Base-by-base conservation (phyloP, 1,140 invertebrate genomes). In the Hyposmocoma kahamanoa region DNA sequence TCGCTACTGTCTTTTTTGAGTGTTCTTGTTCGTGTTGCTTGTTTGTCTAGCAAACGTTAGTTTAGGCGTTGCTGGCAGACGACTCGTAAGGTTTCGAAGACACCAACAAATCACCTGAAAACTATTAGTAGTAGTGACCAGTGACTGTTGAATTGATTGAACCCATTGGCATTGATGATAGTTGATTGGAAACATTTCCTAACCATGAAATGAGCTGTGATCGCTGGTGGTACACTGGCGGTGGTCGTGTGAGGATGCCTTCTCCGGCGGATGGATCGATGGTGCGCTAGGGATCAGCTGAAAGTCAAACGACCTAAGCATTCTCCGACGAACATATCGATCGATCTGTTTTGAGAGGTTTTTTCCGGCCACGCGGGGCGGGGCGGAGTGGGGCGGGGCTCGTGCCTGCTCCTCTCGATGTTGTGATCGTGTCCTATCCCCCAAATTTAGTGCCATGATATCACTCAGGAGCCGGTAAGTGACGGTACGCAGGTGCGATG, bases 301-400 rank as follows among this genome's bases (percentile, higher is more conserved):
- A 36, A 36, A 36, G 32, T 36, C n/a, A 36, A 67, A 32, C 32
- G 13, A 2, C 15, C 11, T 53, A 62, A 70, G 74, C 73, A 67
- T 61, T 62, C 63, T 42, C 62, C 66, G 17, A 28, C 42, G 48
- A 59, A 36, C 55, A 72, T 79, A 83, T 80, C 70, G 79, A 83
- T 83, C 79, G 75, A 70, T 72, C 61, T 75, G 79, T 79, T 79
- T 75, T 77, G 70, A 71, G 67, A 77, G 75, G 73, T 75, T 77
- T 76, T 74, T 71, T 69, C 59, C 56, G 58, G 62, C 24, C 9
- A 50, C 48, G 52, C 50, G 53, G 49, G 50, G 62, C 58, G 54
- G 43, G 48, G 71, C 62, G 59, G n/a, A n/a, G n/a, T n/a, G n/a
- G 62, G 62, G 62, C 67, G 68, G 63, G 70, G 71, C 60, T 67